phyloP scores from a whole-genome alignment of 2,888 invertebrate species.

The Eupithecia tripunctaria region DNA sequence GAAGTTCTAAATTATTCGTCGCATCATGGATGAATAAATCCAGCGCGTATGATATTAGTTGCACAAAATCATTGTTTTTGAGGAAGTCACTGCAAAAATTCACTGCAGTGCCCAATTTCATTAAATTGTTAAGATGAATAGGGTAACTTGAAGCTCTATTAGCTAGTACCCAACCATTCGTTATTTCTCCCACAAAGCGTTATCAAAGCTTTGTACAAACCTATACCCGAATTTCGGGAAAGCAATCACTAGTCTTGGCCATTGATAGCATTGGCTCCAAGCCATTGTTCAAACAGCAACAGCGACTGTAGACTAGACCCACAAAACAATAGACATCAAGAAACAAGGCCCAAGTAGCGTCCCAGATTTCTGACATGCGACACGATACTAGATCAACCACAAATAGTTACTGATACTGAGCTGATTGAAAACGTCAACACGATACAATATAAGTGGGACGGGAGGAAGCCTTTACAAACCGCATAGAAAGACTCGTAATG shows the following conservation, averaged over 20 bases:
- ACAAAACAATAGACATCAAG: slow-evolving; percentile 26
- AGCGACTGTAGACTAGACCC: slow-evolving; percentile 8
- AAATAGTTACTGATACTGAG: slow-evolving; percentile 44
- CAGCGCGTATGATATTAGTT: slow-evolving; percentile 29
- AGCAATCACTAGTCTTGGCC: background rate
- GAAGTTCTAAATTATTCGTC: slow-evolving; percentile 58
- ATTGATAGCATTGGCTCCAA: slow-evolving; percentile 4
- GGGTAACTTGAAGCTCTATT: background rate
- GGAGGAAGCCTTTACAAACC: slow-evolving; percentile 78
- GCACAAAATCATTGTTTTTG: background rate
- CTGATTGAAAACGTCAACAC: slow-evolving; percentile 64
- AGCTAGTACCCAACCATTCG: background rate
- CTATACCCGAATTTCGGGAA: background rate
- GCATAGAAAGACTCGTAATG: slow-evolving; percentile 67
- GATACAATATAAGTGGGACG: slow-evolving; percentile 68
- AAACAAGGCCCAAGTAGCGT: slow-evolving; percentile 31
- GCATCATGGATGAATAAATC: slow-evolving; percentile 20
- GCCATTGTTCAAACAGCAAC: slow-evolving; percentile 11
- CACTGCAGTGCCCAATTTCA: background rate
- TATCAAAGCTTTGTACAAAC: slow-evolving; percentile 1
- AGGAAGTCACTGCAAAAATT: background rate
- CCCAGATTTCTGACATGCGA: slow-evolving; percentile 46
- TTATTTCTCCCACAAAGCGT: slow-evolving; percentile 17
- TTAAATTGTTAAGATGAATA: background rate
- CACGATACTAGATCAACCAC: slow-evolving; percentile 43